Evolutionary conservation across 1,140 invertebrate genomes (phyloP).

Genomic region (Daktulosphaira vitifoliae): DNA sequence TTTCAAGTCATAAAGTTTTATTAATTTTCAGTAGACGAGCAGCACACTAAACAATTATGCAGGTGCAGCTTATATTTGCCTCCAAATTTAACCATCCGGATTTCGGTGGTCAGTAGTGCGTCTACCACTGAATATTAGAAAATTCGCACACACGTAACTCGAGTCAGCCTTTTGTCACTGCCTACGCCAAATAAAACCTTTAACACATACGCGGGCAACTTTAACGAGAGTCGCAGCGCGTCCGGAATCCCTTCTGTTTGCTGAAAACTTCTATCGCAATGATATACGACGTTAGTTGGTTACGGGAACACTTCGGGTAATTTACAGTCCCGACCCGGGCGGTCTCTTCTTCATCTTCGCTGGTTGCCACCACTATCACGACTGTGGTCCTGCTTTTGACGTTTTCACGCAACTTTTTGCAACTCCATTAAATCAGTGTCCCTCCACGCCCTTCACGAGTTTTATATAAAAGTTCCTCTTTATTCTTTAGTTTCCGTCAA

Average conservation of each 20-base stretch:
- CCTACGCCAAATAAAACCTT: not conserved
- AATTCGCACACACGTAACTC: no score
- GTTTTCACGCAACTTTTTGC: slow-evolving; percentile 31
- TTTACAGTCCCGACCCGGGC: slow-evolving; percentile 13
- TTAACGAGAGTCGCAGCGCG: slow-evolving; percentile 19
- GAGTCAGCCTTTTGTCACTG: no score
- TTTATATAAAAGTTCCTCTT: not conserved
- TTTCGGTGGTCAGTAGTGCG: no score
- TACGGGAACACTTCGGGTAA: slow-evolving; percentile 24
- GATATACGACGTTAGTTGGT: slow-evolving; percentile 29
- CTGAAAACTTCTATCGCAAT: slow-evolving; percentile 26
- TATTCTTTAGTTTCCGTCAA: no score
- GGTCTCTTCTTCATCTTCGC: not conserved
- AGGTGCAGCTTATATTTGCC: no score
- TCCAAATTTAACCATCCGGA: no score
- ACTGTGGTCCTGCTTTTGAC: slow-evolving; percentile 19
- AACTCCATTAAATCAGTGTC: slow-evolving; percentile 31
- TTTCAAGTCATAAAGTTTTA: no score
- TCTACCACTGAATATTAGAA: no score
- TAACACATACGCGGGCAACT: not conserved
- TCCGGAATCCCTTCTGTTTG: slow-evolving; percentile 17
- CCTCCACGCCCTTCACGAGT: slow-evolving; percentile 16
- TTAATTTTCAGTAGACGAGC: no score
- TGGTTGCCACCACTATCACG: not conserved
- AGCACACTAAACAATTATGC: no score